Base-by-base conservation (phyloP, 2,888 invertebrate genomes). In the Operophtera brumata region DNA sequence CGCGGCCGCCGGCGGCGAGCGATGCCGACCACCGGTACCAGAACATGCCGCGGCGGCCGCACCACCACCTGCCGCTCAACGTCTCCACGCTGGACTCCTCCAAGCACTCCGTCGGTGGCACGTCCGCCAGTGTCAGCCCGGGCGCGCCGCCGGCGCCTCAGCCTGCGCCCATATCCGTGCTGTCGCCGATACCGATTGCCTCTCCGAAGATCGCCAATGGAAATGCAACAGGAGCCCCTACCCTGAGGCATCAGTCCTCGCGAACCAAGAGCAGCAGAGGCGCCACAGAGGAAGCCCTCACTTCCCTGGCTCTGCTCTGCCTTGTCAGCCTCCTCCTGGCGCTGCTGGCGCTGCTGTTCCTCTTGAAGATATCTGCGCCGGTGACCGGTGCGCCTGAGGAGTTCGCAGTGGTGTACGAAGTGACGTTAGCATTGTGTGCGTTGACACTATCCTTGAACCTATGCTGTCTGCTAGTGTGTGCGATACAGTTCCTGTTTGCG, bases 401-500 rank as follows among this genome's bases (percentile, higher is more conserved):
- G 79, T 96, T 96, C 78, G 94, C 95, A 57, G 94, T 96, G 69
- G 96, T 97, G 62, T 96, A 96, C 82, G 97, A 97, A 91, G 97
- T 97, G 77, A 97, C 97, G 46, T 91, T 97, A 78, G 97, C 97
- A 28, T 91, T 97, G 75, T 96, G 96, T 79, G 96, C 97, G 56
- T 92, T 97, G 75, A 96, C 97, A 61, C 91, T 97, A 47, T 96
- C 96, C 28, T 88, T 97, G 66, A 96, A 97, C 88, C 92, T 97
- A 60, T 97, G 96, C 91, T 97, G 97, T 81, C 92, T 97, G 58
- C 93, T 97, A 69, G 96, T 97, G 73, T 97, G 97, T 92, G 95
- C 97, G 70, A 96, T 97, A 77, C 97, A 98, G 91, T 97, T 97
- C 90, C 93, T 97, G 77, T 97, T 97, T 81, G 96, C 97, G 43